These are phyloP conservation scores for Thalpophila matura DNA, from an alignment of 2,888 invertebrate species.

Conservation along the genomic window DNA sequence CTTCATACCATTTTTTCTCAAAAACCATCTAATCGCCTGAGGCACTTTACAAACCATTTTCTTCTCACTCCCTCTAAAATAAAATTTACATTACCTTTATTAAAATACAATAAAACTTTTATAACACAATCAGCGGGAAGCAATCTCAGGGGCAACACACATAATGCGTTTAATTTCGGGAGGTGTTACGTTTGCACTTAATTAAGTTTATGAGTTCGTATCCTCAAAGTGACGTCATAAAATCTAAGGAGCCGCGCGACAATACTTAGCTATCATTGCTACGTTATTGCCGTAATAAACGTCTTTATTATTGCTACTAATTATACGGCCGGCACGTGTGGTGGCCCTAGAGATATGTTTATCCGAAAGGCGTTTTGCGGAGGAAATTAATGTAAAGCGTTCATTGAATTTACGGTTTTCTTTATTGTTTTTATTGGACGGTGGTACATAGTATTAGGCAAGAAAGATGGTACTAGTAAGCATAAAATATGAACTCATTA, in stretches of 20 bases:
- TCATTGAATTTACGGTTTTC: slow-evolving; percentile 1
- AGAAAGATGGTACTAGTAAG: too few species aligned
- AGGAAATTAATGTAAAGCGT: not conserved
- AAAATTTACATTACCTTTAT: slow-evolving; percentile 52
- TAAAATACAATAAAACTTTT: slow-evolving; percentile 64
- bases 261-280: slow-evolving; percentile 64
- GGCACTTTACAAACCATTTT: slow-evolving; percentile 3
- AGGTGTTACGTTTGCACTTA: slow-evolving; percentile 75
- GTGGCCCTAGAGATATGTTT: slow-evolving; percentile 12
- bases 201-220: slow-evolving; percentile 76
- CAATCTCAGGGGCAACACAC: slow-evolving; percentile 65
- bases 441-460: too few species aligned
- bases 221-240: slow-evolving; percentile 75
- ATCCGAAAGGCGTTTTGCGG: slow-evolving; percentile 1
- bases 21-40: slow-evolving; percentile 15
- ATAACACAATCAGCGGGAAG: slow-evolving; percentile 65
- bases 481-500: too few species aligned
- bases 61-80: slow-evolving; percentile 26
- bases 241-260: slow-evolving; percentile 67
- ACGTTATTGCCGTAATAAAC: slow-evolving; percentile 55
- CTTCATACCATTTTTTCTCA: too few species aligned
- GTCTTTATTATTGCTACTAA: slow-evolving; percentile 50
- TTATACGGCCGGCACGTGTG: slow-evolving; percentile 39
- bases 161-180: slow-evolving; percentile 71
- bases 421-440: too few species aligned